phyloP scores from a whole-genome alignment of 2,888 invertebrate genomes.

The Diogma glabrata region DNA sequence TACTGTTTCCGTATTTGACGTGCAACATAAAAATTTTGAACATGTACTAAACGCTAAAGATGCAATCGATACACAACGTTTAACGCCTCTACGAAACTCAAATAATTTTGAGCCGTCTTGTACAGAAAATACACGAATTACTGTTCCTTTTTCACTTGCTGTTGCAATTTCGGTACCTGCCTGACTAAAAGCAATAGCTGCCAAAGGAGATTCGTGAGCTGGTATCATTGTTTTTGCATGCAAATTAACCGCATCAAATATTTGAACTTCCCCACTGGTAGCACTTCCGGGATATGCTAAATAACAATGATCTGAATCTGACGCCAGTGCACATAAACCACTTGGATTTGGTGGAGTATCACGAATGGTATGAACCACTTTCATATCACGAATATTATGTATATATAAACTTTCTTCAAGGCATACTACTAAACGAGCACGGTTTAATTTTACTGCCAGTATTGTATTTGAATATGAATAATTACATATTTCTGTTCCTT shows the following conservation, averaged over 20 bases:
- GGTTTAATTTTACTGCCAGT: constrained; percentile 87
- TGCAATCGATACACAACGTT: constrained; percentile 89
- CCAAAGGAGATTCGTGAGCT: constrained; percentile 93
- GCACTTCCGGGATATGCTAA: constrained; percentile 95
- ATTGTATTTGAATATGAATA: constrained; percentile 93
- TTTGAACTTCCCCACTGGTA: constrained; percentile 70
- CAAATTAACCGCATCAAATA: constrained; percentile 43
- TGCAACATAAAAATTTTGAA: constrained; percentile 80
- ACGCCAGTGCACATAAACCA: constrained; percentile 85
- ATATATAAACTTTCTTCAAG: constrained; percentile 95
- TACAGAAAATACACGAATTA: constrained; percentile 86
- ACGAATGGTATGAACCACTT: constrained; percentile 92
- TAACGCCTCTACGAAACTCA: constrained; percentile 94
- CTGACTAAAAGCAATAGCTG: constrained; percentile 86
- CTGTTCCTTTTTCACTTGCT: constrained; percentile 90
- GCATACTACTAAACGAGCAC: constrained; percentile 90
- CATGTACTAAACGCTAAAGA: constrained; percentile 91
- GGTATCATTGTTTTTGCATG: constrained; percentile 94
- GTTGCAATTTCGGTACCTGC: constrained; percentile 67
- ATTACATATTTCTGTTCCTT: constrained; percentile 95
- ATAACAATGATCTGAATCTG: constrained; percentile 81
- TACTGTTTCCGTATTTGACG: constrained; percentile 96
- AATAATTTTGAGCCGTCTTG: constrained; percentile 80
- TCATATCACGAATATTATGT: constrained; percentile 98
- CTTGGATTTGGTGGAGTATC: constrained; percentile 93